Conservation (phyloP, 1,140 invertebrate genomes). For the Xylocopa sonorina region DNA sequence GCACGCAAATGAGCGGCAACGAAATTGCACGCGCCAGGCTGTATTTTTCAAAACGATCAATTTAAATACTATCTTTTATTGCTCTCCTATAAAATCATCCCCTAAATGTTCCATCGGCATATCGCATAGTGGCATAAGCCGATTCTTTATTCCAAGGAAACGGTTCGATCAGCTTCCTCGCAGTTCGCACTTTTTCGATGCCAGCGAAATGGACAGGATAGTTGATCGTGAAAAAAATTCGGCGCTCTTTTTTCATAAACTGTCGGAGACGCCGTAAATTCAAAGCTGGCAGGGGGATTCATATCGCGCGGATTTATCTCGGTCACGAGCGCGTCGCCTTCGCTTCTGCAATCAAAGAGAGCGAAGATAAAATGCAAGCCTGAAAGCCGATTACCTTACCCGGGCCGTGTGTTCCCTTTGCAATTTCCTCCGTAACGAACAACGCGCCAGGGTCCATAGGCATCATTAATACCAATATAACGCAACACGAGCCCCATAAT, state of each 20-base stretch:
- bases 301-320: slow-evolving; percentile 55
- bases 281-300: slow-evolving; percentile 23
- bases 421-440: slow-evolving; percentile 46
- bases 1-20: too few relatives aligned
- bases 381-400: slow-evolving; percentile 55
- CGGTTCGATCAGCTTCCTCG: not conserved
- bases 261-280: slow-evolving; percentile 51
- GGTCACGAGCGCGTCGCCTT: slow-evolving; percentile 43
- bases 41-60: too few relatives aligned
- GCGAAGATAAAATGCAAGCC: slow-evolving; percentile 56
- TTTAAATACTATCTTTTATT: too few relatives aligned
- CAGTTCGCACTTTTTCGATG: not conserved
- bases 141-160: too few relatives aligned
- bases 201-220: not conserved
- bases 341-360: slow-evolving; percentile 54
- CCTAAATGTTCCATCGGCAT: too few relatives aligned
- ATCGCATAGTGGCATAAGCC: not conserved
- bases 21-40: too few relatives aligned
- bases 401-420: slow-evolving; percentile 35
- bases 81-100: too few relatives aligned
- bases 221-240: not conserved
- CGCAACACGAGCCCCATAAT: slow-evolving; percentile 32
- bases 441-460: slow-evolving; percentile 12
- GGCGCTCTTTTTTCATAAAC: slow-evolving; percentile 21
- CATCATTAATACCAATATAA: slow-evolving; percentile 61